Evolutionary conservation across 2,888 invertebrate species (phyloP).

Genomic region (Molorchus minor): DNA sequence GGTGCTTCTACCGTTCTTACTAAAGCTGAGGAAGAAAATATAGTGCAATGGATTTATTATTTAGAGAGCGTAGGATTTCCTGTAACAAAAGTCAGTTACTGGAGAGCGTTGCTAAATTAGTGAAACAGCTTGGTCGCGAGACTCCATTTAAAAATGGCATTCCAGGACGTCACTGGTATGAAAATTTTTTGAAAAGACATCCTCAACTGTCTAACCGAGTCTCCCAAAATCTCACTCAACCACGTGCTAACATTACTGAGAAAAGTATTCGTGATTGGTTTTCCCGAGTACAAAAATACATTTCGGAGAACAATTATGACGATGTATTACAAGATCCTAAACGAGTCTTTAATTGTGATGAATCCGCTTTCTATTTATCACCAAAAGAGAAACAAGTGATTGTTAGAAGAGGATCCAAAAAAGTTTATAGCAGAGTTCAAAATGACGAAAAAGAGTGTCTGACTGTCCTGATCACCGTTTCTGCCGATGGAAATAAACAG

Average conservation of each 20-base stretch:
- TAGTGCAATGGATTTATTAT: not conserved
- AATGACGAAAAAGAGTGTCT: slow-evolving; percentile 49
- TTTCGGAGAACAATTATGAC: slow-evolving; percentile 15
- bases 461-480: slow-evolving; percentile 39
- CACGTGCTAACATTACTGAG: slow-evolving; percentile 48
- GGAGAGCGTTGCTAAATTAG: slow-evolving; percentile 30
- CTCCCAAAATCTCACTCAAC: slow-evolving; percentile 47
- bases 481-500: slow-evolving; percentile 34
- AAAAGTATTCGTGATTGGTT: slow-evolving; percentile 47
- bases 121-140: slow-evolving; percentile 34
- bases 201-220: slow-evolving; percentile 46
- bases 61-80: slow-evolving; percentile 7
- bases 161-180: slow-evolving; percentile 54
- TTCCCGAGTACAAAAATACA: slow-evolving; percentile 23
- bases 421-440: slow-evolving; percentile 40
- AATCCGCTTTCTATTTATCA: slow-evolving; percentile 53
- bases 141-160: slow-evolving; percentile 48
- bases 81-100: slow-evolving; percentile 6
- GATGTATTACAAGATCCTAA: slow-evolving; percentile 43
- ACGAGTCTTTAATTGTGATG: slow-evolving; percentile 54
- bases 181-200: slow-evolving; percentile 51
- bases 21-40: not conserved
- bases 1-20: not conserved
- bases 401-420: slow-evolving; percentile 48
- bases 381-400: slow-evolving; percentile 53